Conservation (phyloP, 1,140 invertebrate genomes). For the Rhynchophorus ferrugineus region DNA sequence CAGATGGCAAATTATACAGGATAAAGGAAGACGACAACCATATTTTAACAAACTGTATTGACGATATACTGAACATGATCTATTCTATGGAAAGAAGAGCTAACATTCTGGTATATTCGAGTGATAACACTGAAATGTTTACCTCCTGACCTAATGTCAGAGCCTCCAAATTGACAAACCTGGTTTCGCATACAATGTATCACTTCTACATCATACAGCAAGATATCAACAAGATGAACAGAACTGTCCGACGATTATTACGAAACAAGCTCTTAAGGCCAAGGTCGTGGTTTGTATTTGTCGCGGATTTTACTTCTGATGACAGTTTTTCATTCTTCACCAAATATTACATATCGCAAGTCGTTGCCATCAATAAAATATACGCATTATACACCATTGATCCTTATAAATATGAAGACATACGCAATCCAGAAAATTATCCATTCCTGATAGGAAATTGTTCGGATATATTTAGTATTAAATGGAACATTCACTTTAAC, state of each 20-base stretch:
- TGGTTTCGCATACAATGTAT: not conserved
- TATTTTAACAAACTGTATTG: not conserved
- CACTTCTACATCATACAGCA: not conserved
- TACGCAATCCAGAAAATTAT: not conserved
- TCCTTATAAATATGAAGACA: constrained; percentile 4
- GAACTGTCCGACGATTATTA: not conserved
- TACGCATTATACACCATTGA: not conserved
- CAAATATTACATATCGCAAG: not conserved
- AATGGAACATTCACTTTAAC: not conserved
- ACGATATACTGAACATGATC: not conserved
- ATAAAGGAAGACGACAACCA: not conserved
- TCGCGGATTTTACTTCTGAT: not conserved
- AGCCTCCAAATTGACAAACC: not conserved
- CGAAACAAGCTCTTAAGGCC: not conserved
- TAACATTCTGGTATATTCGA: not conserved
- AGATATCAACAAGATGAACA: not conserved
- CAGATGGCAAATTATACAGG: too few relatives aligned
- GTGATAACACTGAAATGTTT: not conserved
- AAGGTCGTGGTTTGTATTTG: not conserved
- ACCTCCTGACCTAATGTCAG: not conserved
- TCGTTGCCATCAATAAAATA: not conserved
- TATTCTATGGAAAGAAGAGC: not conserved
- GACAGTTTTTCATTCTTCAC: not conserved
- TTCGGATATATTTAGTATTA: not conserved
- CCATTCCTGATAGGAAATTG: not conserved